Evolutionary conservation across 2,888 invertebrate genomes (phyloP).

Genomic region (Drosophila seclusa): DNA sequence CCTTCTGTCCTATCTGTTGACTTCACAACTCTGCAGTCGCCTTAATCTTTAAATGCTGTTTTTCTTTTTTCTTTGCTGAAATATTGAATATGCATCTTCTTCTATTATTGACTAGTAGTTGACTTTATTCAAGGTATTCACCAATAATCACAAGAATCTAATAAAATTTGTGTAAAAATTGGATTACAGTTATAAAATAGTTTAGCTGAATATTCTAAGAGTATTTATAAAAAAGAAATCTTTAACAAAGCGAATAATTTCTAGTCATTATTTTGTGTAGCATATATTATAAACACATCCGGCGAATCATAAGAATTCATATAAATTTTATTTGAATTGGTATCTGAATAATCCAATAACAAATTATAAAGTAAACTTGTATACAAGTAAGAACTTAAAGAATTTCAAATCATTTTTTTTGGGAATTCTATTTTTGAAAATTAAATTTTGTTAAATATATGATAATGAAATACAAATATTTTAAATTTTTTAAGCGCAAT

Average conservation of each 20-base stretch:
- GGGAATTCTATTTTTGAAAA: not conserved
- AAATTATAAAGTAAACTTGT: not conserved
- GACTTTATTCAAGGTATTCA: not conserved
- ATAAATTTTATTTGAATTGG: not conserved
- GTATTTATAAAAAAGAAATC: not conserved
- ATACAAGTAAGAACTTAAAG: not conserved
- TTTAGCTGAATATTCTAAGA: not conserved
- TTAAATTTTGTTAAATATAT: not conserved
- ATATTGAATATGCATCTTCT: not conserved
- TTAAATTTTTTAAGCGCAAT: not conserved
- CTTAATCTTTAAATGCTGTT: not conserved
- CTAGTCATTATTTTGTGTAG: not conserved
- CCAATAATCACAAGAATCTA: not conserved
- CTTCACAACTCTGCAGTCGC: slow-evolving; percentile 14
- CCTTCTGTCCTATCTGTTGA: slow-evolving; percentile 30
- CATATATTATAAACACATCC: not conserved
- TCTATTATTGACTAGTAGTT: too few relatives aligned
- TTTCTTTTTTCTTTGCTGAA: not conserved
- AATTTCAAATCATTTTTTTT: not conserved
- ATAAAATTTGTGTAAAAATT: not conserved
- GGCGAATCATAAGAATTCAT: not conserved
- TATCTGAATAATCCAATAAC: not conserved
- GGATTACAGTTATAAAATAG: not conserved
- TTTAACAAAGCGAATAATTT: not conserved
- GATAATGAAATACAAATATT: not conserved